Evolutionary conservation across 2,113 vertebrate genomes (phyloP).

Genomic region (Sebastes fasciatus): DNA sequence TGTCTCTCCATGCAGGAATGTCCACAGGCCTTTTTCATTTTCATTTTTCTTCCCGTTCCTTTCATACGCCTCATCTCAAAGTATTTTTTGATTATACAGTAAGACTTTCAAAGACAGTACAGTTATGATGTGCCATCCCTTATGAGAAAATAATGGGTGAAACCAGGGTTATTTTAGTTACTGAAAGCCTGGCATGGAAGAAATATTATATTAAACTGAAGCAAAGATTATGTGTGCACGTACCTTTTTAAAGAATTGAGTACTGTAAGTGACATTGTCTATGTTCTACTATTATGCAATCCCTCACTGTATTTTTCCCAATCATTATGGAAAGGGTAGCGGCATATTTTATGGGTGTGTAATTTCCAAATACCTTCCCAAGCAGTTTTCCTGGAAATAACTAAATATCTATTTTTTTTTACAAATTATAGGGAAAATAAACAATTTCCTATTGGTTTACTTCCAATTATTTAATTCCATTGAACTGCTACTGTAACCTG

Average conservation of each 20-base stretch:
- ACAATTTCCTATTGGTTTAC: background rate
- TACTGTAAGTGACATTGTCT: background rate
- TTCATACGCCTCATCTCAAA: slow-evolving; percentile 28
- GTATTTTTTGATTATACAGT: slow-evolving; percentile 24
- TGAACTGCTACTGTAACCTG: background rate
- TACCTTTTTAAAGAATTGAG: background rate
- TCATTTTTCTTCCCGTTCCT: slow-evolving; percentile 36
- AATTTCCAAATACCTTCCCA: background rate
- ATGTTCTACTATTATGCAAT: background rate
- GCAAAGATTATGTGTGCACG: background rate
- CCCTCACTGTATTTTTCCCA: background rate
- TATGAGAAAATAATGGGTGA: slow-evolving; percentile 21
- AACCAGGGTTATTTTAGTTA: slow-evolving; percentile 20
- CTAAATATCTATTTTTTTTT: background rate
- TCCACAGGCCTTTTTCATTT: slow-evolving; percentile 56
- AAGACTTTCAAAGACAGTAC: slow-evolving; percentile 18
- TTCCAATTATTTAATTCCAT: background rate
- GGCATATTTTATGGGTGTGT: background rate
- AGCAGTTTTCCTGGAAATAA: background rate
- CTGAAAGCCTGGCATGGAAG: background rate
- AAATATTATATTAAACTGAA: background rate
- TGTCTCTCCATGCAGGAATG: slow-evolving; percentile 68
- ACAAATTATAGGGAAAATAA: background rate
- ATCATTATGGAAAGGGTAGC: background rate
- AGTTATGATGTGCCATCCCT: slow-evolving; percentile 18